phyloP scores from a whole-genome alignment of 2,797 vertebrate genomes.

The Galagoides demidoff region DNA sequence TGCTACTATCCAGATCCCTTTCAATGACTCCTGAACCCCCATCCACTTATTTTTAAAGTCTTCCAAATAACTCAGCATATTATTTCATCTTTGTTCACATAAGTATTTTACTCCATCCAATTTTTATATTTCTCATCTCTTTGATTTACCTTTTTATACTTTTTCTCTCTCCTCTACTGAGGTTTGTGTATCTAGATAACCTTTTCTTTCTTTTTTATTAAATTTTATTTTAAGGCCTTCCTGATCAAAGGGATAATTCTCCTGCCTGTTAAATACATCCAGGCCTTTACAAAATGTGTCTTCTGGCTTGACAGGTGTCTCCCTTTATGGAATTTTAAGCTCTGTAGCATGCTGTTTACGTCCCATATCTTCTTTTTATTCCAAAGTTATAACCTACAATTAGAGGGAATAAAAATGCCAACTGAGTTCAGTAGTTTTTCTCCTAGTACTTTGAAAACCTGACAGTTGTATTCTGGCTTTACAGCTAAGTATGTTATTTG shows the following conservation, averaged over 20 bases:
- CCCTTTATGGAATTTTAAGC: not conserved
- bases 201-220: not conserved
- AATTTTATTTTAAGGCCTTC: conserved; percentile 36
- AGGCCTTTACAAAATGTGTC: not conserved
- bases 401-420: not conserved
- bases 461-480: not conserved
- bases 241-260: not conserved
- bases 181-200: not conserved
- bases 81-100: not conserved
- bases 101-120: not conserved
- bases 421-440: not conserved
- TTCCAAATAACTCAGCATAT: not conserved
- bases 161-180: not conserved
- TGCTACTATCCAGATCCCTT: not conserved
- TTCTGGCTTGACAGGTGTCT: not conserved
- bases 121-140: not conserved
- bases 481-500: not conserved
- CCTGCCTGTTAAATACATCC: not conserved
- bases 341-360: not conserved
- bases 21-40: not conserved
- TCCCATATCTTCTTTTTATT: conserved; percentile 2
- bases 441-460: not conserved
- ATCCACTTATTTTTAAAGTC: conserved; percentile 24
- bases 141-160: not conserved
- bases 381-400: not conserved